These are phyloP conservation scores for Myopa tessellatipennis DNA, from an alignment of 2,888 invertebrate species.

Conservation along the genomic window DNA sequence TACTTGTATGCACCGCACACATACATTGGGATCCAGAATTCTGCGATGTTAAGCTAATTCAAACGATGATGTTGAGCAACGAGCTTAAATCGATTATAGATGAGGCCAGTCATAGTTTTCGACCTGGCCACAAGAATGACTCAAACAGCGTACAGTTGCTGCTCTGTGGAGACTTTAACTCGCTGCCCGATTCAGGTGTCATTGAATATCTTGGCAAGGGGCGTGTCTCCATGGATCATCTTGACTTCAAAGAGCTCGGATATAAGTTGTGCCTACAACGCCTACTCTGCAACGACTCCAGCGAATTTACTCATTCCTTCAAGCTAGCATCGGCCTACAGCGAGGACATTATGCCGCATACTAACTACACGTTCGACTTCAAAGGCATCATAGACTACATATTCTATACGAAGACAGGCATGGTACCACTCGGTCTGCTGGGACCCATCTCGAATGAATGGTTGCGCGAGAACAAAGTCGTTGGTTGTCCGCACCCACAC, in stretches of 20 bases:
- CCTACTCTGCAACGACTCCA: slow-evolving; percentile 87
- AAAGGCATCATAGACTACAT: slow-evolving; percentile 99
- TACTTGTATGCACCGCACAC: slow-evolving; percentile 97
- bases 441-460: slow-evolving; percentile 95
- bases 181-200: slow-evolving; percentile 97
- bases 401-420: slow-evolving; percentile 95
- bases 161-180: slow-evolving; percentile 98
- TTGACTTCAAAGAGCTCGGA: slow-evolving; percentile 95
- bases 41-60: slow-evolving; percentile 98
- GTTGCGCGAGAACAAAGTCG: slow-evolving; percentile 95
- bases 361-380: slow-evolving; percentile 99
- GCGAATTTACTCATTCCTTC: slow-evolving; percentile 96
- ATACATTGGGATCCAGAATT: slow-evolving; percentile 99
- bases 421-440: slow-evolving; percentile 93
- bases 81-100: slow-evolving; percentile 90
- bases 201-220: slow-evolving; percentile 95
- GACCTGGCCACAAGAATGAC: slow-evolving; percentile 78
- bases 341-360: slow-evolving; percentile 96
- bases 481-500: slow-evolving; percentile 97
- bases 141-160: slow-evolving; percentile 88
- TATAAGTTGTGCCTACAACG: slow-evolving; percentile 93
- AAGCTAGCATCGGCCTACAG: slow-evolving; percentile 95
- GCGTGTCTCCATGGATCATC: slow-evolving; percentile 89
- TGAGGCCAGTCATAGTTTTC: slow-evolving; percentile 84
- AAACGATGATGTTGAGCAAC: slow-evolving; percentile 98